Base-by-base conservation (phyloP, 2,113 vertebrate genomes). In the Hemiprocne comata region DNA sequence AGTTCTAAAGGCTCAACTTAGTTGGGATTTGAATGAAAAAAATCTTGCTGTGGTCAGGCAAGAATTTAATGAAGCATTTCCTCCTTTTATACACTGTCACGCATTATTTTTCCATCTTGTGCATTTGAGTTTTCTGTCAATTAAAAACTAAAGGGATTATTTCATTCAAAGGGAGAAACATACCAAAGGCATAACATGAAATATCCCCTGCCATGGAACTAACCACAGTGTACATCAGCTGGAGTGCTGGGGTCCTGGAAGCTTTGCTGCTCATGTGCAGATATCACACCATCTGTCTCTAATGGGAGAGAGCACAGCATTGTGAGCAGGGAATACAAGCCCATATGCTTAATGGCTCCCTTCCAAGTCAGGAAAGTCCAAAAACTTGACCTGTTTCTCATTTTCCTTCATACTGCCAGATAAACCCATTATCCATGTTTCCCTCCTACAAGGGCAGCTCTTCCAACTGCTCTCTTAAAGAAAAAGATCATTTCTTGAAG, bases 331-430 rank as follows among this genome's bases (percentile, higher is more conserved):
- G 90, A 95, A 93, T 19, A 90, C 90, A 95, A 67, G 95, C 90
- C 94, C 94, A 95, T 97, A 94, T 95, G 94, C 38, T 75, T 71
- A 64, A 81, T 90, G 94, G 94, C 91, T 81, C 76, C 23, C 3
- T 19, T 81, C 90, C 93, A 94, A 94, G 60, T 17, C 67, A 83
- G 60, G 53, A 64, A 93, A 94, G 69, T 85, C 94, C 93, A 72
- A 84, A 93, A 84, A 60, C 72, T 91, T 96, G 93, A 96, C 92
- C 92, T 67, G 76, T 15, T 94, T 90, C 82, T 93, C 48, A 28
- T 94, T 94, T 93, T 80, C 36, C 75, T 84, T 86, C 69, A 44
- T 5, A 50, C 42, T 77, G 61, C 26, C 57, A 88, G 60, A 71
- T 71, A 65, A 65, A 51, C 31, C 55, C 53, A 61, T 93, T 80